Evolutionary conservation across 2,113 vertebrate genomes (phyloP), one percentile per base, ranked within the genome.

Genomic region (Chrysemys picta): DNA sequence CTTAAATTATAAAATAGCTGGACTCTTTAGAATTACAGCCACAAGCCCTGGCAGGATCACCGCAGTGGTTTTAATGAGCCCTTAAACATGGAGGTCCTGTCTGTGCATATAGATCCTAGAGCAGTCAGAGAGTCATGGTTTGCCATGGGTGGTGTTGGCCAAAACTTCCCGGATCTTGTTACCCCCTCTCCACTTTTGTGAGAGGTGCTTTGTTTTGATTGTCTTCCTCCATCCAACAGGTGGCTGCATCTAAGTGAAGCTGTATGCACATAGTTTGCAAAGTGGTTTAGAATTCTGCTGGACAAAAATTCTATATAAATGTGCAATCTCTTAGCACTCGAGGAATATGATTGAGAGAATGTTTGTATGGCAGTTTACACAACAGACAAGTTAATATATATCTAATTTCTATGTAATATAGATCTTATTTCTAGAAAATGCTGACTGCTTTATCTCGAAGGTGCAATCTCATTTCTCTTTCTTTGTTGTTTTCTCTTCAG

Each of bases 401-500:
- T 42, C 10, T 86, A 92, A 57, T 82, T 93, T 94, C 13, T 85
- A 42, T 82, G 82, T 92, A 45, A 2, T 85, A n/a, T 82, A 86
- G 91, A 38, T 42, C 10, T 86, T 92, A 52, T 83, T 92, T 93
- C 24, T 88, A 53, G 8, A 72, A 75, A 42, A 88, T 76, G 5
- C 35, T 84, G 10, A 52, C 85, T 95, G 81, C 81, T 47, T 89
- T 94, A 83, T 96, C 82, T 94, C 38, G 42, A 92, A 87, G 59
- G 57, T 75, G n/a, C 53, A 65, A 47, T 92, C 88, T 95, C 69
- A 93, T 80, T 90, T 91, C 52, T 94, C 86, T 69, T 19, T 69
- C 17, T 79, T 84, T 91, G 21, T 95, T 87, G 85, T 90, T 87
- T 4, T 91, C 27, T 91, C 82, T 83, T 87, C 96, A 99, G 99